Evolutionary conservation across 2,113 vertebrate genomes (phyloP).

Genomic region (Chlamydotis undulata): DNA sequence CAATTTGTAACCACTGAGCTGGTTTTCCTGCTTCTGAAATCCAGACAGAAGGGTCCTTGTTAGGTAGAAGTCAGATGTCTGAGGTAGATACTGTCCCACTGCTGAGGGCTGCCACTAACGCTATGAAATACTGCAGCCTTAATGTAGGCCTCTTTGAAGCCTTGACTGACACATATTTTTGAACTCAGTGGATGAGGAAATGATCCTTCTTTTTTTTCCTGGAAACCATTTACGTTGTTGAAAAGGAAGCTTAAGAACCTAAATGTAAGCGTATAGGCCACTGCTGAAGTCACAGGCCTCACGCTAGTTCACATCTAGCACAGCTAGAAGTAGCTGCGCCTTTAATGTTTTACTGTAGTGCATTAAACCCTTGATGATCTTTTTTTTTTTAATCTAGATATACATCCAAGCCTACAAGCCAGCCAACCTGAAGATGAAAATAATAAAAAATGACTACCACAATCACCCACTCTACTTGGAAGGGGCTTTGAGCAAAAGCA

Average conservation of each 20-base stretch:
- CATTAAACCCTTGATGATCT: not conserved
- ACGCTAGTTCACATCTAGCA: not conserved
- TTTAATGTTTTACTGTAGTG: not conserved
- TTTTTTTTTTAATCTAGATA: slow-evolving; percentile 76
- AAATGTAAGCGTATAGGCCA: not conserved
- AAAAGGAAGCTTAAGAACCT: not conserved
- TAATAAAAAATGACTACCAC: slow-evolving; percentile 90
- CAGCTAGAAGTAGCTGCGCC: not conserved
- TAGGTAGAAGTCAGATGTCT: slow-evolving; percentile 17
- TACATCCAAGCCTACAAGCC: slow-evolving; percentile 92
- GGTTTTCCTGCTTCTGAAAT: slow-evolving; percentile 3
- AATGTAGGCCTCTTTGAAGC: not conserved
- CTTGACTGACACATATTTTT: not conserved
- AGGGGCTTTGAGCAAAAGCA: slow-evolving; percentile 89
- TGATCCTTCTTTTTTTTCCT: not conserved
- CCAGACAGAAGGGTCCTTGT: slow-evolving; percentile 29
- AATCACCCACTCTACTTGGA: slow-evolving; percentile 83
- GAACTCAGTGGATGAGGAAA: not conserved
- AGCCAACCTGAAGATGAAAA: slow-evolving; percentile 86
- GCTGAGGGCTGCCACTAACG: not conserved
- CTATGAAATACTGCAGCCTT: not conserved
- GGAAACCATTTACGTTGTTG: not conserved
- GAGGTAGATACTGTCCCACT: not conserved
- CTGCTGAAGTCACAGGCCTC: not conserved
- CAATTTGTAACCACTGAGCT: not conserved